A percentile compares a stretch with the other conserved stretches of the same genome.
Conservation (phyloP, 2,888 invertebrate species). For the Julus scandinavius region DNA sequence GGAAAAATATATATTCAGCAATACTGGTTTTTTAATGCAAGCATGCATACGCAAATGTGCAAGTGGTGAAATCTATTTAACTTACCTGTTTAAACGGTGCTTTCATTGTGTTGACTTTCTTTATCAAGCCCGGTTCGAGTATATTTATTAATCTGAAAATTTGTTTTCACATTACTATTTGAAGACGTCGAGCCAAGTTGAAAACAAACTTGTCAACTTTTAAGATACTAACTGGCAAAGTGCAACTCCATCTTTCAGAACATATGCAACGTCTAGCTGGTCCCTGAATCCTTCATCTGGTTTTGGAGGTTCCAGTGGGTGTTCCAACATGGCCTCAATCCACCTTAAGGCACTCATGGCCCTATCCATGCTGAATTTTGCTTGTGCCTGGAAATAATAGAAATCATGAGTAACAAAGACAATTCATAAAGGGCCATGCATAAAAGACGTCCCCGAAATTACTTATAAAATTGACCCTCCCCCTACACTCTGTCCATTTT, state of each 20-base stretch:
- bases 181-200: not conserved
- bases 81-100: constrained; percentile 66
- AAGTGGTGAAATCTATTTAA: not conserved
- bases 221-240: constrained; percentile 67
- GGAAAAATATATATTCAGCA: not conserved
- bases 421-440: too few species aligned
- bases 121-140: constrained; percentile 65
- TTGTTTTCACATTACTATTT: not conserved
- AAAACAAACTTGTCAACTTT: not conserved
- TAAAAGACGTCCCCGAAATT: too few species aligned
- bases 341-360: constrained; percentile 67
- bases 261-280: constrained; percentile 67
- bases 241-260: constrained; percentile 68
- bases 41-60: not conserved
- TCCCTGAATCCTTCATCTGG: constrained; percentile 64
- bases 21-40: not conserved
- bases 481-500: too few species aligned
- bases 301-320: constrained; percentile 63
- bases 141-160: constrained; percentile 64
- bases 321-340: constrained; percentile 66
- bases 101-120: constrained; percentile 65
- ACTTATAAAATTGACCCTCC: too few species aligned
- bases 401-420: constrained; percentile 29
- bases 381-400: constrained; percentile 65
- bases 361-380: constrained; percentile 68